Evolutionary conservation across 1,140 invertebrate species (phyloP).

Genomic region (Lepeophtheirus salmonis): DNA sequence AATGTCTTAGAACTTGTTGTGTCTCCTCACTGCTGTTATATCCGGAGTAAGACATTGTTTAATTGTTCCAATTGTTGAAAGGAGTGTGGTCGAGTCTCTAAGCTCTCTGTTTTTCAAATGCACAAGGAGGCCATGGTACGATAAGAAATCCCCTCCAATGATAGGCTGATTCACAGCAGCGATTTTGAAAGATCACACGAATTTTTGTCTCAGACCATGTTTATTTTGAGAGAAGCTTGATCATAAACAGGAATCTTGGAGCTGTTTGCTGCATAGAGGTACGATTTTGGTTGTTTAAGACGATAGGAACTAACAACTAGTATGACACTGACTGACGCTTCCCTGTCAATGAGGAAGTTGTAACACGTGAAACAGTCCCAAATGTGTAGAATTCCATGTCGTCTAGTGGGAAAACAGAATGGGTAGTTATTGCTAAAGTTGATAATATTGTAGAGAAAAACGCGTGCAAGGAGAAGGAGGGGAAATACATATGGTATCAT

Average conservation of each 20-base stretch:
- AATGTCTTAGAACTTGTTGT: neutral
- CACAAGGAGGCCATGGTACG: constrained; percentile 11
- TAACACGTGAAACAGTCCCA: no score
- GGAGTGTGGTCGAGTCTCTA: neutral
- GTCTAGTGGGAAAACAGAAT: no score
- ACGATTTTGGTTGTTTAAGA: neutral
- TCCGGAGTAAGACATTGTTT: neutral
- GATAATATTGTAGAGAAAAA: no score
- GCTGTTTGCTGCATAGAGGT: constrained; percentile 6
- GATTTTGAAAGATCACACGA: constrained; percentile 16
- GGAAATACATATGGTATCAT: no score
- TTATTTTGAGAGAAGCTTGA: neutral
- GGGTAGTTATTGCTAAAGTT: no score
- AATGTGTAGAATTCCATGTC: no score
- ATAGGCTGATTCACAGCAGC: constrained; percentile 16
- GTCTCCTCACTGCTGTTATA: neutral
- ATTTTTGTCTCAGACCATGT: neutral
- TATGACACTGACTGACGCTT: constrained; percentile 9
- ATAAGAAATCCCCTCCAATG: constrained; percentile 18
- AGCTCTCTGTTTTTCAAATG: constrained; percentile 2
- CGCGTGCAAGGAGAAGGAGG: no score
- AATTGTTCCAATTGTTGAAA: neutral
- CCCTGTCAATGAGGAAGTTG: constrained; percentile 18
- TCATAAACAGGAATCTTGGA: constrained; percentile 5
- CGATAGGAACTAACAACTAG: neutral